phyloP scores from a whole-genome alignment of 2,113 vertebrate genomes.

The Sapayoa aenigma region DNA sequence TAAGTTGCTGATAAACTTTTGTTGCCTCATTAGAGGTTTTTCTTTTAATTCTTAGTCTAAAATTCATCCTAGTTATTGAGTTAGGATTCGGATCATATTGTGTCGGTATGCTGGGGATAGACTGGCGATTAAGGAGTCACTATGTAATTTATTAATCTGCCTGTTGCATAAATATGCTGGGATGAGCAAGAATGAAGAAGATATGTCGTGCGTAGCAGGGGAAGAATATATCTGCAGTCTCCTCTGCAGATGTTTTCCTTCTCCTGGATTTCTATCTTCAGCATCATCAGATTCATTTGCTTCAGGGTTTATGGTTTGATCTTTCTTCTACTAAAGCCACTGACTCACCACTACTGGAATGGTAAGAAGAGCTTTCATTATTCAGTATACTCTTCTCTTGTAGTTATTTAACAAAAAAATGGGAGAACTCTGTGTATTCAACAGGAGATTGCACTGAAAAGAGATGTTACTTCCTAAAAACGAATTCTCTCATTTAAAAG shows the following conservation, averaged over 20 bases:
- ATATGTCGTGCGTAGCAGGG: background rate
- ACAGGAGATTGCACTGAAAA: background rate
- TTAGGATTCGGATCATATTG: background rate
- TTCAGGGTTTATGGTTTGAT: background rate
- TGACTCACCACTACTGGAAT: background rate
- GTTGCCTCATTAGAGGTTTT: background rate
- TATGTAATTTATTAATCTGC: background rate
- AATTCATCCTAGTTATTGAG: background rate
- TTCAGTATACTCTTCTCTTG: background rate
- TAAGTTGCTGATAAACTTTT: background rate
- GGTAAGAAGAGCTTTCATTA: background rate
- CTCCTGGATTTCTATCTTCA: background rate
- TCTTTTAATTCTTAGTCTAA: background rate
- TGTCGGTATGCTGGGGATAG: background rate
- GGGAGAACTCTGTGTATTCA: background rate
- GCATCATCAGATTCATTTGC: background rate
- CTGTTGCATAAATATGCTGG: background rate
- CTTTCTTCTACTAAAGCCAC: background rate
- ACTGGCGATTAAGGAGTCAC: background rate
- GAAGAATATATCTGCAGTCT: conserved; percentile 1
- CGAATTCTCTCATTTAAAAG: background rate
- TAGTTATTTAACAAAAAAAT: background rate
- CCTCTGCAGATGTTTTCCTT: background rate
- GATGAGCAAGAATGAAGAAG: background rate
- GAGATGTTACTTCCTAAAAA: background rate